A percentile compares a stretch with the other conserved stretches of the same genome.
phyloP scores from a whole-genome alignment of 2,888 invertebrate genomes.

The Crepidodera aurea region DNA sequence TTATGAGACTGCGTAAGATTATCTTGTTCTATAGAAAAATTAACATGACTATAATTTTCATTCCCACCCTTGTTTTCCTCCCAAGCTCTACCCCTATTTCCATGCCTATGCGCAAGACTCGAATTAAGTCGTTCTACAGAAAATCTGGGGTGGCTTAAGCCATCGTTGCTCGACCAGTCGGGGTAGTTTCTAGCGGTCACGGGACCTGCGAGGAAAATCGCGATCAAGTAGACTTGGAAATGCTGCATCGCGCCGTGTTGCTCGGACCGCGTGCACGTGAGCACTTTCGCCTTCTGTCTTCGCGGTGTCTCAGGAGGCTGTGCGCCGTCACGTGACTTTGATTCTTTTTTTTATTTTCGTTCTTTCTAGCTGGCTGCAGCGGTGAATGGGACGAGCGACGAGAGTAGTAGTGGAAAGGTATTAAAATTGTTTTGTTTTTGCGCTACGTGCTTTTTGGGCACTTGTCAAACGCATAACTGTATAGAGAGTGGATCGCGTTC shows the following conservation, averaged over 20 bases:
- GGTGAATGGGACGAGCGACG: constrained; percentile 16
- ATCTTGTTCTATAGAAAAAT: no score
- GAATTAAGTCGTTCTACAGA: neutral
- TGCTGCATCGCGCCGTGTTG: constrained; percentile 29
- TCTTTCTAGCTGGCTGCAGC: neutral
- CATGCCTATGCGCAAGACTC: neutral
- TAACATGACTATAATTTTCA: no score
- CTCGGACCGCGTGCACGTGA: constrained; percentile 38
- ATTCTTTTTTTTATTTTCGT: constrained; percentile 18
- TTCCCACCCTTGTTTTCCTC: no score
- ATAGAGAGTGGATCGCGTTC: no score
- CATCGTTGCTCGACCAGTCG: neutral
- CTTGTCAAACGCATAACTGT: neutral
- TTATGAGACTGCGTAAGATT: no score
- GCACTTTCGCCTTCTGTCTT: constrained; percentile 42
- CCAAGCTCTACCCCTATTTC: neutral
- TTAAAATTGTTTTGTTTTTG: constrained; percentile 6
- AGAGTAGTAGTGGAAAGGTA: constrained; percentile 11
- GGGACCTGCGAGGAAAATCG: constrained; percentile 27
- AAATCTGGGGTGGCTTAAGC: neutral
- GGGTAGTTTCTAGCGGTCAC: constrained; percentile 17
- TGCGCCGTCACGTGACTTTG: constrained; percentile 36
- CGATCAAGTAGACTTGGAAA: constrained; percentile 17
- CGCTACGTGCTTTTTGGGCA: neutral
- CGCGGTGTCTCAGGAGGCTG: constrained; percentile 31